Evolutionary conservation across 2,113 vertebrate genomes (phyloP).

Genomic region (Paedocypris sp.): DNA sequence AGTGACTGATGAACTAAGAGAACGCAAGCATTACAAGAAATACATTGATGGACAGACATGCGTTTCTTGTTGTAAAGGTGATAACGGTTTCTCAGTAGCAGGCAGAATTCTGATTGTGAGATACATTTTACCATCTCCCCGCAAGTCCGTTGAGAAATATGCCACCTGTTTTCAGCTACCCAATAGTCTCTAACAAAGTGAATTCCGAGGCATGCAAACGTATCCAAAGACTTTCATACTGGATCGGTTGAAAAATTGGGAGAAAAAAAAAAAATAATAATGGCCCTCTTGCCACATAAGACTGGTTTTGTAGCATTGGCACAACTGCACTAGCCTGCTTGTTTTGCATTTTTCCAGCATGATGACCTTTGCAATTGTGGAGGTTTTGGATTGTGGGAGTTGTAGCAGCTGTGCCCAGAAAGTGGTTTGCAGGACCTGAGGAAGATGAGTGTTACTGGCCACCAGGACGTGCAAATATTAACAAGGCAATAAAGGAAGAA

Average conservation of each 20-base stretch:
- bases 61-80: too few species aligned
- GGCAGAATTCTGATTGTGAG: too few species aligned
- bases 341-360: constrained; percentile 10
- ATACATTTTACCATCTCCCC: constrained; percentile 5
- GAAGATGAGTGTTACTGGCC: constrained; percentile 24
- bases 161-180: neutral
- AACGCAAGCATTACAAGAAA: too few species aligned
- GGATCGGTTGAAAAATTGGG: too few species aligned
- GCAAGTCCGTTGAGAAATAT: constrained; percentile 11
- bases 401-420: constrained; percentile 16
- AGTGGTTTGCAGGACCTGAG: constrained; percentile 18
- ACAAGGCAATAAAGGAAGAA: constrained; percentile 14
- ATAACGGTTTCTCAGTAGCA: too few species aligned
- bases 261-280: too few species aligned
- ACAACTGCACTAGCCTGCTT: too few species aligned
- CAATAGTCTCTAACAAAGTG: neutral
- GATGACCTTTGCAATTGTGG: constrained; percentile 23
- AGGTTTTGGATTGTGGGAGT: constrained; percentile 13
- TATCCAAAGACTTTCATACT: constrained; percentile 17
- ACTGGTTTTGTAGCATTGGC: constrained; percentile 14
- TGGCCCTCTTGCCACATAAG: neutral
- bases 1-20: too few species aligned
- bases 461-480: constrained; percentile 6
- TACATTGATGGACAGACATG: too few species aligned
- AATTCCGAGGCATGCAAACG: constrained; percentile 10